Percentiles rank a stretch among this genome's conserved stretches.
These are phyloP conservation scores for Microctenopoma lineatum DNA, from an alignment of 2,797 vertebrate genomes.

Conservation along the genomic window DNA sequence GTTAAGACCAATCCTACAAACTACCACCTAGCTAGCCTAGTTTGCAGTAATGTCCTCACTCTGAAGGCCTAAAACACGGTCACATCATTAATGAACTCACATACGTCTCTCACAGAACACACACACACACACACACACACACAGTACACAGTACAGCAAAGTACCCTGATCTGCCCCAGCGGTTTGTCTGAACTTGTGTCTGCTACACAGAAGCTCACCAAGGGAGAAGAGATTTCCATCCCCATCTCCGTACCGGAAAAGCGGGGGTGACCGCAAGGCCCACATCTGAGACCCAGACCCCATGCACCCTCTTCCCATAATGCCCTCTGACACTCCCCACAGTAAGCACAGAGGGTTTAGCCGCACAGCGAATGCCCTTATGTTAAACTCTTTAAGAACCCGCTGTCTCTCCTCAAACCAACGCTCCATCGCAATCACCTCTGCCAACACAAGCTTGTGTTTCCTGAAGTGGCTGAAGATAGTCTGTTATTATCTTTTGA, in stretches of 20 bases:
- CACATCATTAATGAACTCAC: conserved; percentile 26
- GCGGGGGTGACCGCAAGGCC: conserved; percentile 60
- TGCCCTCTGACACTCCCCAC: conserved; percentile 59
- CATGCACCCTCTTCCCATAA: conserved; percentile 59
- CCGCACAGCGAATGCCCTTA: conserved; percentile 52
- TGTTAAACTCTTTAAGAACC: conserved; percentile 71
- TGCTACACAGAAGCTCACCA: conserved; percentile 67
- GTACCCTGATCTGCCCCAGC: conserved; percentile 8
- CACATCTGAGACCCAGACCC: conserved; percentile 79
- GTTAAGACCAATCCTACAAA: neutral
- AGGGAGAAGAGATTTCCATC: conserved; percentile 58
- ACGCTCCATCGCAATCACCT: conserved; percentile 45
- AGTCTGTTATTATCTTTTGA: conserved; percentile 74
- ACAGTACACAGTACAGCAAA: neutral
- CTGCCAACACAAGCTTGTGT: conserved; percentile 72
- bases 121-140: conserved; percentile 27
- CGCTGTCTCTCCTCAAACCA: conserved; percentile 61
- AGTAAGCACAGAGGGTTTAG: conserved; percentile 44
- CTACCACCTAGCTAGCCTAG: neutral
- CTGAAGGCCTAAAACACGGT: conserved; percentile 8
- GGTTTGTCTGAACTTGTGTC: conserved; percentile 57
- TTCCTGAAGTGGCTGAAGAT: conserved; percentile 60
- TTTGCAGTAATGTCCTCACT: conserved; percentile 4
- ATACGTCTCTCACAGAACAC: neutral
- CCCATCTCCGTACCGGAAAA: conserved; percentile 65